Conservation (phyloP, 2,888 invertebrate species). For the Microctonus brassicae region DNA sequence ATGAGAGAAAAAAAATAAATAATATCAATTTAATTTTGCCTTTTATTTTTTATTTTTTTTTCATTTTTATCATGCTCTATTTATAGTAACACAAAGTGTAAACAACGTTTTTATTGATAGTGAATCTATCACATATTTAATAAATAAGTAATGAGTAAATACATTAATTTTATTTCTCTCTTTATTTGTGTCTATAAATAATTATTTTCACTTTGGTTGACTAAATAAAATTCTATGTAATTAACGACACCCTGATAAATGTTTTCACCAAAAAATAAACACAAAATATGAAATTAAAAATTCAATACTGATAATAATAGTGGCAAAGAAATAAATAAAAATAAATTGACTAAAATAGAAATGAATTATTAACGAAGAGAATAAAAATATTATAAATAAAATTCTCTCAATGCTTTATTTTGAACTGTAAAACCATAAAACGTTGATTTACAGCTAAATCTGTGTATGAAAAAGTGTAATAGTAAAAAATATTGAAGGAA, state of each 20-base stretch:
- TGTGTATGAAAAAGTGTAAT: neutral
- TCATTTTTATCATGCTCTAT: neutral
- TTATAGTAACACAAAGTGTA: constrained; percentile 35
- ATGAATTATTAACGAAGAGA: neutral
- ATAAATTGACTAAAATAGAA: neutral
- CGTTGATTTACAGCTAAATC: neutral
- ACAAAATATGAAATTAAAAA: neutral
- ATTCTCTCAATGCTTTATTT: neutral
- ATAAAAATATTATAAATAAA: neutral
- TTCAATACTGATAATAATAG: neutral
- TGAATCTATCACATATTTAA: constrained; percentile 25
- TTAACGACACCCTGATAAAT: neutral
- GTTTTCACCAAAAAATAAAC: no score
- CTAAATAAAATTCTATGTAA: no score
- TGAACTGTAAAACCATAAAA: neutral
- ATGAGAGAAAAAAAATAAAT: neutral
- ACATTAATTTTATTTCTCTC: neutral
- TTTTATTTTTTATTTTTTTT: neutral
- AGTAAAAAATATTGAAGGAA: neutral
- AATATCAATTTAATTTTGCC: neutral
- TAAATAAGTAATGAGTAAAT: neutral
- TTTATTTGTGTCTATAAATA: neutral
- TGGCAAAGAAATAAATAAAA: neutral
- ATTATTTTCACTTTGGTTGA: no score
- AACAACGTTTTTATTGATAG: constrained; percentile 37